Percentiles rank a stretch among this genome's conserved stretches.
Conservation (phyloP, 1,140 invertebrate species). For the Scaptodrosophila lebanonensis region DNA sequence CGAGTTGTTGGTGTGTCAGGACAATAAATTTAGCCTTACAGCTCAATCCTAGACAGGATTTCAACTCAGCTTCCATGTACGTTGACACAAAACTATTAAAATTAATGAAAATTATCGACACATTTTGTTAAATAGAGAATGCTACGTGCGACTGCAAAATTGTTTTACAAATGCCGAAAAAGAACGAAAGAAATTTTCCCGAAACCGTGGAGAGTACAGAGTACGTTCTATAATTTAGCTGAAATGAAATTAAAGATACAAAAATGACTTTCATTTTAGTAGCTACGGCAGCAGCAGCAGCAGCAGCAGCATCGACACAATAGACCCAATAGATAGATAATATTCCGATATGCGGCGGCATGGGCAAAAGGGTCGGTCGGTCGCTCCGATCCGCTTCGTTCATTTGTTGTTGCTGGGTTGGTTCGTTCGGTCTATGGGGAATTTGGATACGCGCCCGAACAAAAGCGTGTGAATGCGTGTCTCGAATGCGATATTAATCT, state of each 20-base stretch:
- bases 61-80: no score
- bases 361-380: constrained; percentile 34
- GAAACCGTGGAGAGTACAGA: no score
- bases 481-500: constrained; percentile 64
- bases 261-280: constrained; percentile 76
- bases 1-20: constrained; percentile 33
- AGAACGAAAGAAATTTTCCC: background rate
- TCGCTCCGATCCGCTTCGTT: background rate
- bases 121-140: background rate
- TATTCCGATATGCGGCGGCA: constrained; percentile 31
- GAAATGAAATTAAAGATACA: constrained; percentile 59
- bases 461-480: constrained; percentile 71
- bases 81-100: constrained; percentile 31
- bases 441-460: constrained; percentile 64
- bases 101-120: constrained; percentile 31
- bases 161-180: background rate
- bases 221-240: constrained; percentile 3
- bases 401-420: constrained; percentile 22
- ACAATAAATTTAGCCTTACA: constrained; percentile 29
- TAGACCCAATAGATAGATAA: constrained; percentile 49
- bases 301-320: background rate
- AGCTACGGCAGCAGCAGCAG: constrained; percentile 1
- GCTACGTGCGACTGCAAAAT: no score
- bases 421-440: constrained; percentile 51
- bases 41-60: constrained; percentile 41